phyloP scores from a whole-genome alignment of 2,113 vertebrate species.

The Scytalopus superciliaris region DNA sequence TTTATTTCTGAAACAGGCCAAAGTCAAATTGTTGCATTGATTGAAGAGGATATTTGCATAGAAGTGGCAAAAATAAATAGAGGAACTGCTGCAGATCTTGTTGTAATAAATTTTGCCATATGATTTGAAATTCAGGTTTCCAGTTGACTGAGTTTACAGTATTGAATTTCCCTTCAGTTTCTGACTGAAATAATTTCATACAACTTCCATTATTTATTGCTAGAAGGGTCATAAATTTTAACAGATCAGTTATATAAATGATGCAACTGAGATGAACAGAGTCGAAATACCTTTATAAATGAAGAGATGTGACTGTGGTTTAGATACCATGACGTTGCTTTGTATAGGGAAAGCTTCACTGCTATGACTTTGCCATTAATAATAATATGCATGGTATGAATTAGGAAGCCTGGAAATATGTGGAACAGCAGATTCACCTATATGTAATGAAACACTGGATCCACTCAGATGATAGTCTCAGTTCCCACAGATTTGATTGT shows the following conservation, averaged over 20 bases:
- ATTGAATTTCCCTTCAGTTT: conserved; percentile 30
- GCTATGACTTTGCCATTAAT: neutral
- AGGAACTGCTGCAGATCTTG: neutral
- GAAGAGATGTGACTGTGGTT: neutral
- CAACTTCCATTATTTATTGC: neutral
- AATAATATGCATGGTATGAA: neutral
- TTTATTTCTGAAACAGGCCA: neutral
- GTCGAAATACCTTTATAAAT: neutral
- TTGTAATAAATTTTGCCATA: conserved; percentile 27
- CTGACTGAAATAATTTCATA: conserved; percentile 19
- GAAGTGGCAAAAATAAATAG: neutral
- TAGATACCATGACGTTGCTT: neutral
- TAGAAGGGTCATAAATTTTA: conserved; percentile 15
- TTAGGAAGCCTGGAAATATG: neutral
- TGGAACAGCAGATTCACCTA: neutral
- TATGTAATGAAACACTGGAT: neutral
- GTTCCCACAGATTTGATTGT: neutral
- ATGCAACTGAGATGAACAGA: neutral
- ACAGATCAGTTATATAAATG: neutral
- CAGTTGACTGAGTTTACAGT: conserved; percentile 15
- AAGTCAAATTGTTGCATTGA: neutral
- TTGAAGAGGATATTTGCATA: neutral
- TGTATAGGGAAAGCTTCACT: neutral
- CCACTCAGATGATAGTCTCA: neutral
- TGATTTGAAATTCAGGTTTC: conserved; percentile 39